Evolutionary conservation across 2,888 invertebrate genomes (phyloP).

Genomic region (Drosophila pullipes): DNA sequence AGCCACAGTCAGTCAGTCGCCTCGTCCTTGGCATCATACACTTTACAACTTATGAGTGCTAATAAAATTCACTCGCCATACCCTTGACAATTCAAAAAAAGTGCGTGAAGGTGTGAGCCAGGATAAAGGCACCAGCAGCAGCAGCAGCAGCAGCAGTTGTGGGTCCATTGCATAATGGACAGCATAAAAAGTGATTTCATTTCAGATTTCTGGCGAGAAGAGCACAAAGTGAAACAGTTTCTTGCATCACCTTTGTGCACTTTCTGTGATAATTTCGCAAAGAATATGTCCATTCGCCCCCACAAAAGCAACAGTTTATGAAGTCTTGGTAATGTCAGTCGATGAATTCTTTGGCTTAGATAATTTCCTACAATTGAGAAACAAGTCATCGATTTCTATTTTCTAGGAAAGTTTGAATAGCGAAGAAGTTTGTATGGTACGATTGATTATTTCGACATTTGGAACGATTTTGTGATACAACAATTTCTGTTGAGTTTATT

Average conservation of each 20-base stretch:
- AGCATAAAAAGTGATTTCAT: constrained; percentile 71
- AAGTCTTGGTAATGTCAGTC: background rate
- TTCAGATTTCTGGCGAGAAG: constrained; percentile 42
- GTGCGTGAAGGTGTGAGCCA: constrained; percentile 68
- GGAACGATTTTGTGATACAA: background rate
- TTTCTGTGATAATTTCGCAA: constrained; percentile 63
- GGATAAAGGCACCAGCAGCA: constrained; percentile 49
- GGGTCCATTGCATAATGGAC: constrained; percentile 48
- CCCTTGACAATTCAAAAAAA: constrained; percentile 59
- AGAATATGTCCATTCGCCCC: constrained; percentile 18
- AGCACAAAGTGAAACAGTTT: constrained; percentile 45
- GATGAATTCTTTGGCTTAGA: background rate
- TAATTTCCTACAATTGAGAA: background rate
- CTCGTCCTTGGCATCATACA: constrained; percentile 62
- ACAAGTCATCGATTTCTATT: background rate
- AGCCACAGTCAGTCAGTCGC: constrained; percentile 32
- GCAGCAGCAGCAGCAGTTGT: constrained; percentile 6
- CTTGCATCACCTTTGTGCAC: constrained; percentile 50
- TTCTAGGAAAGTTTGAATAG: background rate
- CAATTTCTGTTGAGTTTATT: background rate
- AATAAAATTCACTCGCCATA: constrained; percentile 76
- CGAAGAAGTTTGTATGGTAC: too few species aligned
- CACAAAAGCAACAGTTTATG: constrained; percentile 36
- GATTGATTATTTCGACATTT: background rate
- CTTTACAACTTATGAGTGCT: constrained; percentile 77